phyloP scores from a whole-genome alignment of 2,888 invertebrate species.

The Rotaria sp. region DNA sequence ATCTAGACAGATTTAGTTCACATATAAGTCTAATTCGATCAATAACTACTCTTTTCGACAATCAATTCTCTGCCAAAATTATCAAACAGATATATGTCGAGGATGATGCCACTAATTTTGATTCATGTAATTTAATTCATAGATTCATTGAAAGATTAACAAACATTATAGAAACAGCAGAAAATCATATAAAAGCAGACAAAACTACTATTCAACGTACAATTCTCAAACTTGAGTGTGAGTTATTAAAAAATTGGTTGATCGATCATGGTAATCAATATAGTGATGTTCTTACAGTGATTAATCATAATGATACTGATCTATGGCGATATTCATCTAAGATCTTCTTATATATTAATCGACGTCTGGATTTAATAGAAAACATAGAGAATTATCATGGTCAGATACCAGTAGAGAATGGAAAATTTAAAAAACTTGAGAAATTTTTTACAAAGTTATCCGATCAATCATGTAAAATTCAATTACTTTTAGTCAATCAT shows the following conservation, averaged over 20 bases:
- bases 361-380: no score
- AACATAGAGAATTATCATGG: no score
- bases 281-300: background rate
- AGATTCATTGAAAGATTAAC: background rate
- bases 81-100: no score
- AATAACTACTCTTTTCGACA: no score
- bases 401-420: no score
- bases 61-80: no score
- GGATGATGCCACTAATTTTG: no score
- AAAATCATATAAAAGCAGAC: no score
- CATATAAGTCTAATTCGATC: background rate
- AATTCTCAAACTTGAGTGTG: background rate
- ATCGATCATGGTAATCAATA: background rate
- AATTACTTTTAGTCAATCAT: conserved; percentile 12
- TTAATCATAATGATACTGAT: background rate
- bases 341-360: background rate
- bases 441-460: no score
- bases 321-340: background rate
- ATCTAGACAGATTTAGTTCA: background rate
- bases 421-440: no score
- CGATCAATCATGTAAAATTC: background rate
- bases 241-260: background rate
- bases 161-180: background rate
- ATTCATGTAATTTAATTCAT: no score
- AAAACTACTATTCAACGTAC: background rate